Evolutionary conservation across 2,888 invertebrate species (phyloP).

Genomic region (Bhutanitis thaidina): DNA sequence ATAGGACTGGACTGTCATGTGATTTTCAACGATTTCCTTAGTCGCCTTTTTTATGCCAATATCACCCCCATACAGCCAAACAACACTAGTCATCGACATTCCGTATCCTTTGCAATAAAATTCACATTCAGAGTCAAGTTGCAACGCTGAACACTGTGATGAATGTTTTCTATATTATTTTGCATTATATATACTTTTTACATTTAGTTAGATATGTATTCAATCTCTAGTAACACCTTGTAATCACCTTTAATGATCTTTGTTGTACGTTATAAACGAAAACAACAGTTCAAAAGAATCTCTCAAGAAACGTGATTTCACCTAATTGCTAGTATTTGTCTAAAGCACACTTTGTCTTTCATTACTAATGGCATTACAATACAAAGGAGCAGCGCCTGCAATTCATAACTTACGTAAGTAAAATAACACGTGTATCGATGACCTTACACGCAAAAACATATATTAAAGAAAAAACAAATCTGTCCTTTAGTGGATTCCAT

Average conservation of each 20-base stretch:
- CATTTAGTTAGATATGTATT: no score
- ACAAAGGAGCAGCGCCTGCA: constrained; percentile 18
- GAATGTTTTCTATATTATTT: no score
- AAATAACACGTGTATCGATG: constrained; percentile 32
- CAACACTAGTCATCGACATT: no score
- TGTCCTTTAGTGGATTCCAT: constrained; percentile 53
- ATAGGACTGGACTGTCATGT: no score
- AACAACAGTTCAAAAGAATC: constrained; percentile 9
- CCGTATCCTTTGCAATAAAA: no score
- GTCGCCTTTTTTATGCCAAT: no score
- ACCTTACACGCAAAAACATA: constrained; percentile 28
- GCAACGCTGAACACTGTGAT: no score
- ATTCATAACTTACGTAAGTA: constrained; percentile 22
- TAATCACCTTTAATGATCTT: not conserved
- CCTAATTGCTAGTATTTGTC: constrained; percentile 18
- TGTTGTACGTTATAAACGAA: not conserved
- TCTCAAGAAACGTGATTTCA: constrained; percentile 11
- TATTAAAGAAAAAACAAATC: constrained; percentile 38
- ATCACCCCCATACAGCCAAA: no score
- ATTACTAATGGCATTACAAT: constrained; percentile 18
- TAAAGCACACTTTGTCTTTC: constrained; percentile 12
- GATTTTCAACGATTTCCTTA: no score
- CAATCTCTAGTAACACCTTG: not conserved
- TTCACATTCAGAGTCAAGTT: no score
- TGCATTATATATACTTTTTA: no score